These are phyloP conservation scores for Origma solitaria DNA, from an alignment of 2,113 vertebrate genomes.

Conservation along the genomic window DNA sequence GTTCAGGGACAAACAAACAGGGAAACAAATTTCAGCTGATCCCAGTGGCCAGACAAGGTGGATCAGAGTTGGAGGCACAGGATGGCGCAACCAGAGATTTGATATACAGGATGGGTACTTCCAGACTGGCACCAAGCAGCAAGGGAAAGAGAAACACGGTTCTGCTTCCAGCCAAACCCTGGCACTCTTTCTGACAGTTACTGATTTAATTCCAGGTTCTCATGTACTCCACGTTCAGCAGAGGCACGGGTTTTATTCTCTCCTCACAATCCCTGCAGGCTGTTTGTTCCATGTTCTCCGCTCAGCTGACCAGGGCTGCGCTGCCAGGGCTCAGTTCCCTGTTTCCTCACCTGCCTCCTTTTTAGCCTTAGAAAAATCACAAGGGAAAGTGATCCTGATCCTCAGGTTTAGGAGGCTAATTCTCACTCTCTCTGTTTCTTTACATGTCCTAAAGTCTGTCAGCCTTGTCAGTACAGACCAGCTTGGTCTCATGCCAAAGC, in stretches of 20 bases:
- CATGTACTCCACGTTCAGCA: not conserved
- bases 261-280: not conserved
- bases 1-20: not conserved
- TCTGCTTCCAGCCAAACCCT: not conserved
- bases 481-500: slow-evolving; percentile 3
- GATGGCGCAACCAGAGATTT: not conserved
- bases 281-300: not conserved
- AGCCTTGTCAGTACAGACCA: not conserved
- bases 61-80: not conserved
- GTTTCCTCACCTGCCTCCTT: not conserved
- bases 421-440: not conserved
- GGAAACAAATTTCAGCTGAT: not conserved
- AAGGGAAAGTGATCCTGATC: not conserved
- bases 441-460: not conserved
- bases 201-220: not conserved
- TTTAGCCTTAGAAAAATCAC: not conserved
- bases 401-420: not conserved
- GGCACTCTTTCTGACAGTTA: not conserved
- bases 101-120: not conserved
- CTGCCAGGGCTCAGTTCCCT: not conserved
- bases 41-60: not conserved
- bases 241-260: not conserved
- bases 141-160: accelerated
- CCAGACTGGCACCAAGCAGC: not conserved
- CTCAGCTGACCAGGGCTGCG: not conserved